Evolutionary conservation across 2,113 vertebrate species (phyloP).

Genomic region (Polypterus bichir): DNA sequence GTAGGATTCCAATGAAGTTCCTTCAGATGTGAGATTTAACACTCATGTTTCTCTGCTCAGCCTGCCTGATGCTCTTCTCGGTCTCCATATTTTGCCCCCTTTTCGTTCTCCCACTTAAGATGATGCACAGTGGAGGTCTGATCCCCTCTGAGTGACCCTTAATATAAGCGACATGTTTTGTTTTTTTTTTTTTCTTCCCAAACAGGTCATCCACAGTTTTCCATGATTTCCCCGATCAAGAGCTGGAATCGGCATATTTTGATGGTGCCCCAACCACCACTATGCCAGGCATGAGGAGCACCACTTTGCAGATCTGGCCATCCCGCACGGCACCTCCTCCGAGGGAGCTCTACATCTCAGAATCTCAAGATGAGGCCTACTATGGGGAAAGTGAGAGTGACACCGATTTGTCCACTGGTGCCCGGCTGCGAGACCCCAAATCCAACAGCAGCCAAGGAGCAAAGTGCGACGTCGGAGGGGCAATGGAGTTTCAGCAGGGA

Average conservation of each 20-base stretch:
- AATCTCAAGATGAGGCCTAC: conserved; percentile 38
- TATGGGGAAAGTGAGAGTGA: conserved; percentile 35
- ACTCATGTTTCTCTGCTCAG: too few species aligned
- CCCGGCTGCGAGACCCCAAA: conserved; percentile 29
- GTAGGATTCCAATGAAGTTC: too few species aligned
- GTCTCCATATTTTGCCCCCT: too few species aligned
- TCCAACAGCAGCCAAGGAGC: conserved; percentile 21
- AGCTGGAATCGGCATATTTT: conserved; percentile 36
- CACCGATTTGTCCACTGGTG: conserved; percentile 23
- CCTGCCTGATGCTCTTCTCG: too few species aligned
- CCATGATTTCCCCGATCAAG: conserved; percentile 24
- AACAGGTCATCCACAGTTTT: conserved; percentile 46
- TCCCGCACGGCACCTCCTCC: conserved; percentile 23
- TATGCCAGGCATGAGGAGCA: conserved; percentile 45
- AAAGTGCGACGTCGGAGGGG: conserved; percentile 13
- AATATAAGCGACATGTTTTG: too few species aligned
- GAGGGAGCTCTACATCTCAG: conserved; percentile 42
- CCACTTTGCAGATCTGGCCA: conserved; percentile 56
- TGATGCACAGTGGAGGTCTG: too few species aligned
- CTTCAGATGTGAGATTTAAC: too few species aligned
- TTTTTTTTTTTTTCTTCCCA: conserved; percentile 5
- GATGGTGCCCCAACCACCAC: conserved; percentile 29
- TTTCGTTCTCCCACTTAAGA: too few species aligned
- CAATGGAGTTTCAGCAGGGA: conserved; percentile 33
- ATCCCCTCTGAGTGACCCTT: too few species aligned